Percentiles rank a stretch among this genome's conserved stretches.
These are phyloP conservation scores for Aspidoscelis tigris DNA, from an alignment of 2,113 vertebrate genomes.

Conservation along the genomic window DNA sequence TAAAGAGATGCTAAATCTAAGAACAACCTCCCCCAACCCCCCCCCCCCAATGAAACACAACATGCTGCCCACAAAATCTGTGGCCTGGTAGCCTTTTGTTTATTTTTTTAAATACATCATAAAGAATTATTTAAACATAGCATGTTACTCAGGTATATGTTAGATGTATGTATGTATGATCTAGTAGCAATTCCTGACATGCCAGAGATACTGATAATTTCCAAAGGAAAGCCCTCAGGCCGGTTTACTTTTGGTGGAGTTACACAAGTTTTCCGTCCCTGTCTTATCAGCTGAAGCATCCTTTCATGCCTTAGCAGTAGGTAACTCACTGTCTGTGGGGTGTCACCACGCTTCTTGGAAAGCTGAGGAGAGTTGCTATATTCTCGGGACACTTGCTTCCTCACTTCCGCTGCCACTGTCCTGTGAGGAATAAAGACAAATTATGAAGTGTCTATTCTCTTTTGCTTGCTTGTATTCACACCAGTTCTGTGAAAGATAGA, in stretches of 20 bases:
- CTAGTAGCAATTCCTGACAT: neutral
- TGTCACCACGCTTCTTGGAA: constrained; percentile 82
- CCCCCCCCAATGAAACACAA: no score
- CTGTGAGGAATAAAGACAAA: constrained; percentile 61
- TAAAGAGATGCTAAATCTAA: no score
- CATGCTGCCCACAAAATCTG: no score
- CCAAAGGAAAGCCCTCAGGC: neutral
- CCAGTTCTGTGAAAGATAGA: no score
- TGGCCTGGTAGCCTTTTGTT: neutral
- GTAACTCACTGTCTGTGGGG: constrained; percentile 80
- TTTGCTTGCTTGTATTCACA: no score
- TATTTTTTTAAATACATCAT: neutral
- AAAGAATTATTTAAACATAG: neutral
- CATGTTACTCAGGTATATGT: neutral
- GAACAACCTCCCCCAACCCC: no score
- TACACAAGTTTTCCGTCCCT: neutral
- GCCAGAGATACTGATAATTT: neutral
- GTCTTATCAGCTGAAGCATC: neutral
- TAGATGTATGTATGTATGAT: neutral
- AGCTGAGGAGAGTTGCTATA: constrained; percentile 87
- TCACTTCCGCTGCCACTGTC: constrained; percentile 89
- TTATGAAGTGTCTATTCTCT: neutral
- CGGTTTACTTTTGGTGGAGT: neutral
- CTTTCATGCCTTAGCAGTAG: no score
- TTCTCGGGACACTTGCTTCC: constrained; percentile 90